Conservation (phyloP, 2,113 vertebrate genomes). For the Crotalus horridus region DNA sequence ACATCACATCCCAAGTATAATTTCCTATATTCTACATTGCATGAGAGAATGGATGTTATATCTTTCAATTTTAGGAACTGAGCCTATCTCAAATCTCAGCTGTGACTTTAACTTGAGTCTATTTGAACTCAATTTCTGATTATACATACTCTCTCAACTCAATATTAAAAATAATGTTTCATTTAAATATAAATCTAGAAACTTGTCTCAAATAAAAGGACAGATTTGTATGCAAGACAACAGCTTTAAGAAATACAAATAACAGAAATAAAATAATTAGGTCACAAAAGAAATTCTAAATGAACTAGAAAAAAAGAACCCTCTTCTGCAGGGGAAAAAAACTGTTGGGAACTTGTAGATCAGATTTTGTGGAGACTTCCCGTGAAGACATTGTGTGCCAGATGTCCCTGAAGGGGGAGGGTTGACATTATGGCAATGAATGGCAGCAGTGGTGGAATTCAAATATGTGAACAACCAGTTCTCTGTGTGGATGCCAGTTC, state of each 20-base stretch:
- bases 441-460: too few relatives aligned
- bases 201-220: neutral
- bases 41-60: neutral
- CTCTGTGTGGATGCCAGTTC: too few relatives aligned
- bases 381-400: neutral
- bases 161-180: neutral
- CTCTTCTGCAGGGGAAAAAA: neutral
- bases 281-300: neutral
- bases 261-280: neutral
- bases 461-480: too few relatives aligned
- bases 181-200: neutral
- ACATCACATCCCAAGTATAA: neutral
- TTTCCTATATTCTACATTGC: neutral
- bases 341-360: neutral
- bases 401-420: neutral
- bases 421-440: too few relatives aligned
- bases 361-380: neutral
- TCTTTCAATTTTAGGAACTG: neutral
- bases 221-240: neutral
- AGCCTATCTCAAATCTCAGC: neutral
- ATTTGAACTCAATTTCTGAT: neutral
- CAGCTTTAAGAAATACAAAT: neutral
- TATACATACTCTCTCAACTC: neutral
- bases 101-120: neutral
- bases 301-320: neutral